Percentiles rank a stretch among this genome's conserved stretches.
Evolutionary conservation across 2,888 invertebrate genomes (phyloP).

Genomic region (Chrysotoxum bicinctum): DNA sequence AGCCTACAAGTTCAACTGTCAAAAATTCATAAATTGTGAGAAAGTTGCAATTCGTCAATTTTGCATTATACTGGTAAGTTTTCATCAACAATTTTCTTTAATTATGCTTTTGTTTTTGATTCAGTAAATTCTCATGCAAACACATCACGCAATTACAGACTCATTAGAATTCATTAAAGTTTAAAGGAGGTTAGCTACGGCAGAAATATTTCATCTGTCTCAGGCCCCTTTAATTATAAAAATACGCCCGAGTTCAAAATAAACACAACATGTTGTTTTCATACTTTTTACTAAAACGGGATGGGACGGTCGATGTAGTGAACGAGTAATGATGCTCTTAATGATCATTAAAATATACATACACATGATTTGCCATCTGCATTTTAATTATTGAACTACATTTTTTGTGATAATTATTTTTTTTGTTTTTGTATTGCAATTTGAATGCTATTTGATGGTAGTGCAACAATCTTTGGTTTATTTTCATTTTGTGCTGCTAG

Average conservation of each 20-base stretch:
- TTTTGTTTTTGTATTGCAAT: not conserved
- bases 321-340: conserved; percentile 9
- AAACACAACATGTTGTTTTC: not conserved
- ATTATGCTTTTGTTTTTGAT: too few species aligned
- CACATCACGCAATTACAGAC: too few species aligned
- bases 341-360: conserved; percentile 14
- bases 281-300: conserved; percentile 11
- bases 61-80: too few species aligned
- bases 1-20: too few species aligned
- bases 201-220: too few species aligned
- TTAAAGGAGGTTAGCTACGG: too few species aligned
- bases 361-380: conserved; percentile 44
- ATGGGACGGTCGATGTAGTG: not conserved
- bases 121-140: too few species aligned
- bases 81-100: too few species aligned
- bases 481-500: conserved; percentile 24
- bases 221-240: not conserved
- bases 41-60: too few species aligned
- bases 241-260: conserved; percentile 10
- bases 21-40: too few species aligned
- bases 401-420: conserved; percentile 32
- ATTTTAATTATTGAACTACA: conserved; percentile 21
- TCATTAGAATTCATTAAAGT: too few species aligned
- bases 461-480: conserved; percentile 45
- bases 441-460: not conserved